Evolutionary conservation across 2,888 invertebrate genomes (phyloP), one percentile per base, ranked within the genome.

Genomic region (Argyresthia albistria): DNA sequence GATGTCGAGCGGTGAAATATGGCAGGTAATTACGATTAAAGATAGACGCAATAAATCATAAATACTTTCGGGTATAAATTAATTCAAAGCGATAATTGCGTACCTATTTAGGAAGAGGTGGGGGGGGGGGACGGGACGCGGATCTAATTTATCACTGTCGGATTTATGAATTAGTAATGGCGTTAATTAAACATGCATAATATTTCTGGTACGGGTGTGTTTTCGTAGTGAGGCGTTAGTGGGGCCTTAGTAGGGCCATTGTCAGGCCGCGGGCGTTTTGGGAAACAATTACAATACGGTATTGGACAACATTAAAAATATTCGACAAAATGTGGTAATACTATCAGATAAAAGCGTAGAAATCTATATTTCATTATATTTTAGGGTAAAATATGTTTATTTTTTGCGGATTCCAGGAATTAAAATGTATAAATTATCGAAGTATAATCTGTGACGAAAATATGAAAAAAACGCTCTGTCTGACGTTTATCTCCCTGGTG

Each of bases 41-140:
- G n/a, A n/a, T n/a, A n/a, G 65, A 66, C 66, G 76, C 69, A 73
- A 84, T 84, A 80, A 80, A 86, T 87, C 84, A 86, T 66, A 64
- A 63, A 65, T 69, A 74, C 76, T 71, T 80, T 79, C 76, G 70
- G 70, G 74, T 71, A 69, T 74, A 81, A 84, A 86, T 83, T 80
- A 80, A 83, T 84, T 83, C 81, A 82, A 83, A 80, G 77, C 80
- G 77, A 80, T 84, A 86, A 86, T 86, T 84, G 83, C 82, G 77
- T 72, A 79, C 77, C 82, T 84, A 84, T 82, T 87, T 84, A 83
- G 78, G 69, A 15, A 15, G 45, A 14, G 45, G 45, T 43, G 64
- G 72, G 76, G n/a, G n/a, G n/a, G n/a, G n/a, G n/a, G n/a, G n/a
- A n/a, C n/a, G 69, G 79, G 76, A 72, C 65, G 71, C 73, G 66